Percentiles rank a stretch among this genome's conserved stretches.
Evolutionary conservation across 2,888 invertebrate genomes (phyloP).

Genomic region (Matsumyia berberina): DNA sequence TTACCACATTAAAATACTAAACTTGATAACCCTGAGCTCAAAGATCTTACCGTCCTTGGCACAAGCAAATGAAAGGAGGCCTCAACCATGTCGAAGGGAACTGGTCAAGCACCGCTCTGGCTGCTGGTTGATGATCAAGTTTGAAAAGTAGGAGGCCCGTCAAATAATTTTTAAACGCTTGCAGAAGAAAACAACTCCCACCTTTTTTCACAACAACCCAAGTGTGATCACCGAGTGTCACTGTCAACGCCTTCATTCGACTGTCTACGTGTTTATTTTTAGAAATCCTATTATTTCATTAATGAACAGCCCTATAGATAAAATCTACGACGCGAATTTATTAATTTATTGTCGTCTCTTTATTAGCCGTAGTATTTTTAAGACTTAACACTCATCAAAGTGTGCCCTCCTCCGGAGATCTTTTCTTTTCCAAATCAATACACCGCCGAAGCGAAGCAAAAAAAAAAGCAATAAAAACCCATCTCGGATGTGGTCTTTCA

Average conservation of each 20-base stretch:
- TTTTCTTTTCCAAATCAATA: constrained; percentile 12
- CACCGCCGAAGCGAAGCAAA: neutral
- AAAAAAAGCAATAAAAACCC: constrained; percentile 14
- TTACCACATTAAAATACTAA: no score
- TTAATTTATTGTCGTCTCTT: neutral
- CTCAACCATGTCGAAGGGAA: no score
- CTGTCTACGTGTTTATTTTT: neutral
- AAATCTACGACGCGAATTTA: neutral
- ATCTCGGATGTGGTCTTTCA: constrained; percentile 11
- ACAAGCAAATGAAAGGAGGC: no score
- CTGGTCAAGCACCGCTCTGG: no score
- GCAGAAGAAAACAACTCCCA: no score
- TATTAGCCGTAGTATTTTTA: neutral
- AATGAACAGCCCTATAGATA: neutral
- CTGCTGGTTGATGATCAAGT: no score
- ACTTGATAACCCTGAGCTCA: no score
- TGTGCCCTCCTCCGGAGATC: constrained; percentile 1
- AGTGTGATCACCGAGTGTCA: no score
- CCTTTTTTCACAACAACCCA: no score
- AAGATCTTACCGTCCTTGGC: no score
- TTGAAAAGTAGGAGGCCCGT: no score
- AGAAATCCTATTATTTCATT: neutral
- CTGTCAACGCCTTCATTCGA: neutral
- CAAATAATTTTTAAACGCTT: no score
- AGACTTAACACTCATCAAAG: neutral